Conservation (phyloP, 2,888 invertebrate genomes). For the Lepidocyrtinus sp. region DNA sequence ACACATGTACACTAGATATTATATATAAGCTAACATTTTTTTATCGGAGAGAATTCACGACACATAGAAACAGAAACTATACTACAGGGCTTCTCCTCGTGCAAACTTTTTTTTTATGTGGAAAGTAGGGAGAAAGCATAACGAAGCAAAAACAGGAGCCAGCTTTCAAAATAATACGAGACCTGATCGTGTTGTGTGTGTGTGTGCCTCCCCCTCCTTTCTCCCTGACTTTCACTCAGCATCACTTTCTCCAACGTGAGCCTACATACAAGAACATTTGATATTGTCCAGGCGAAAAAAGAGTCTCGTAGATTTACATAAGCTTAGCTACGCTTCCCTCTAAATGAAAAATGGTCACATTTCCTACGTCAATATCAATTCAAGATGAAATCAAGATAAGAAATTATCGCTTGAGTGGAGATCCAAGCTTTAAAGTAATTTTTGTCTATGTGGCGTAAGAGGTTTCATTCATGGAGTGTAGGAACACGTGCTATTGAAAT, state of each 20-base stretch:
- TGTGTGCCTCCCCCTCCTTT: background rate
- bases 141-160: constrained; percentile 1
- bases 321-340: background rate
- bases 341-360: background rate
- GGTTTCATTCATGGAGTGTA: background rate
- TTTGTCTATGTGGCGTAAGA: too few species aligned
- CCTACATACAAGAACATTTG: background rate
- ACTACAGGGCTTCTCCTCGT: background rate
- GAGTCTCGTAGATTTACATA: background rate
- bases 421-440: too few species aligned
- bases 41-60: too few species aligned
- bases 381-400: background rate
- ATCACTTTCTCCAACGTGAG: background rate
- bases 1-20: too few species aligned
- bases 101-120: background rate
- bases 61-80: too few species aligned
- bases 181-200: background rate
- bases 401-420: background rate
- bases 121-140: constrained; percentile 15
- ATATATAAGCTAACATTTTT: too few species aligned
- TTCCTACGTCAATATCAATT: background rate
- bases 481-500: background rate
- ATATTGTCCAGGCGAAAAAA: background rate
- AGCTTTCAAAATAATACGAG: background rate
- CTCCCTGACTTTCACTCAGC: background rate